Conservation (phyloP, 2,888 invertebrate genomes). For the Leptopilina syphax region DNA sequence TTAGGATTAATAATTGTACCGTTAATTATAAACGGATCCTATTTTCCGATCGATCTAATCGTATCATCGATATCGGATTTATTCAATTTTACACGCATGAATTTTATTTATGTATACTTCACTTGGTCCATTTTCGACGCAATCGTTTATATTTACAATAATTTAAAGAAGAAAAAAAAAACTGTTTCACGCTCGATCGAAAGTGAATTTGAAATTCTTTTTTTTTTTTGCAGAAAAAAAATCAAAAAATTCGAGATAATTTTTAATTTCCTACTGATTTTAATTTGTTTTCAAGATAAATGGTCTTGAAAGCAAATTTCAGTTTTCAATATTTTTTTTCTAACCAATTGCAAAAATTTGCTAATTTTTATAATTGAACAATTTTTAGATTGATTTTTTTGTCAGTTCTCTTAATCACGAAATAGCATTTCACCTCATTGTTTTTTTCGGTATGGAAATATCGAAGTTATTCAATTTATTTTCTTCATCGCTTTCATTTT, state of each 20-base stretch:
- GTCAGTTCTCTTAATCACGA: conserved; percentile 36
- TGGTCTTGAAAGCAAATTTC: not conserved
- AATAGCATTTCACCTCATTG: conserved; percentile 69
- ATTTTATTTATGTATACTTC: conserved; percentile 65
- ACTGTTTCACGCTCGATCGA: conserved; percentile 46
- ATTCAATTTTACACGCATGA: conserved; percentile 57
- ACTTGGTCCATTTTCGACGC: conserved; percentile 69
- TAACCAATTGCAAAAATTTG: not conserved
- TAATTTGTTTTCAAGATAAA: too few relatives aligned
- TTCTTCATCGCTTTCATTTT: conserved; percentile 53
- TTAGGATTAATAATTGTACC: conserved; percentile 68
- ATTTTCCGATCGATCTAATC: conserved; percentile 54
- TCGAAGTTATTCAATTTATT: conserved; percentile 69
- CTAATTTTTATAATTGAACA: not conserved
- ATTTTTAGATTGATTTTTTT: conserved; percentile 39
- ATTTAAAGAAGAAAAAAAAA: conserved; percentile 14
- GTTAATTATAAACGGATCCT: conserved; percentile 68
- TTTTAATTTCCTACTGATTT: too few relatives aligned
- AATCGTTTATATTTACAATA: conserved; percentile 66
- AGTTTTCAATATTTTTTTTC: not conserved
- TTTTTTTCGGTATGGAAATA: conserved; percentile 73
- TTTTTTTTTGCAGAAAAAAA: not conserved
- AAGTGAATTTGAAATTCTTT: conserved; percentile 32
- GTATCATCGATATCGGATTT: conserved; percentile 40
- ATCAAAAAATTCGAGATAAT: not conserved